Percentiles rank a stretch among this genome's conserved stretches.
phyloP scores from a whole-genome alignment of 1,140 invertebrate genomes.

The Rhagoletis pomonella region DNA sequence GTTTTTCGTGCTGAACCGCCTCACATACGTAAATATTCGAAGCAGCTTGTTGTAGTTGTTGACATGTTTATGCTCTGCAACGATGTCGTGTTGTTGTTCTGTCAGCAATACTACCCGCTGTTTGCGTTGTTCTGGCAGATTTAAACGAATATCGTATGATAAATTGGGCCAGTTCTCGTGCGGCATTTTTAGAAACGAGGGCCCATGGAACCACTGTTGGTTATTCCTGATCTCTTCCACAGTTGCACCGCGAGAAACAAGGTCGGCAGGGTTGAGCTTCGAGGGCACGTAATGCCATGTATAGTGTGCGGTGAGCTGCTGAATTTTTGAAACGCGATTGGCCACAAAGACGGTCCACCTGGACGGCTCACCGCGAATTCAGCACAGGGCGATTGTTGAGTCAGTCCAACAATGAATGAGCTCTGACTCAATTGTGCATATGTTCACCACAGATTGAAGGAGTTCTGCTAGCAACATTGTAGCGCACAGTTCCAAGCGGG shows the following conservation, averaged over 20 bases:
- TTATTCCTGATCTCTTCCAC: constrained; percentile 59
- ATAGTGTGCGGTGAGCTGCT: too few relatives aligned
- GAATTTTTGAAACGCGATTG: constrained; percentile 66
- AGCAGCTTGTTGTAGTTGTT: too few relatives aligned
- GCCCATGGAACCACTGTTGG: constrained; percentile 70
- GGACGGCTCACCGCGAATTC: constrained; percentile 33
- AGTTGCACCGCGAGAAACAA: constrained; percentile 58
- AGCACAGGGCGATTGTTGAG: constrained; percentile 55
- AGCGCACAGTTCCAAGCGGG: constrained; percentile 32
- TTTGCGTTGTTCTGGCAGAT: not conserved
- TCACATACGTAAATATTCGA: constrained; percentile 3
- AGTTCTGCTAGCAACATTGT: too few relatives aligned
- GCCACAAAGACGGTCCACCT: constrained; percentile 67
- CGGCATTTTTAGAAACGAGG: constrained; percentile 49
- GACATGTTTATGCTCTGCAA: too few relatives aligned
- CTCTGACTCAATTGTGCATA: not conserved
- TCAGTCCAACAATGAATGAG: constrained; percentile 55
- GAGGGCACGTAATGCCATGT: too few relatives aligned
- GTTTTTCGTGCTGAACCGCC: not conserved
- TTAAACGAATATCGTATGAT: not conserved
- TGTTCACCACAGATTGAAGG: not conserved
- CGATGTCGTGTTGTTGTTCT: too few relatives aligned
- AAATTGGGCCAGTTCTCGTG: not conserved
- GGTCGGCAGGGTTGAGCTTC: too few relatives aligned
- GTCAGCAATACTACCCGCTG: too few relatives aligned